Evolutionary conservation across 2,888 invertebrate species (phyloP), one percentile per base, ranked within the genome.

Genomic region (Drosophila conformis): DNA sequence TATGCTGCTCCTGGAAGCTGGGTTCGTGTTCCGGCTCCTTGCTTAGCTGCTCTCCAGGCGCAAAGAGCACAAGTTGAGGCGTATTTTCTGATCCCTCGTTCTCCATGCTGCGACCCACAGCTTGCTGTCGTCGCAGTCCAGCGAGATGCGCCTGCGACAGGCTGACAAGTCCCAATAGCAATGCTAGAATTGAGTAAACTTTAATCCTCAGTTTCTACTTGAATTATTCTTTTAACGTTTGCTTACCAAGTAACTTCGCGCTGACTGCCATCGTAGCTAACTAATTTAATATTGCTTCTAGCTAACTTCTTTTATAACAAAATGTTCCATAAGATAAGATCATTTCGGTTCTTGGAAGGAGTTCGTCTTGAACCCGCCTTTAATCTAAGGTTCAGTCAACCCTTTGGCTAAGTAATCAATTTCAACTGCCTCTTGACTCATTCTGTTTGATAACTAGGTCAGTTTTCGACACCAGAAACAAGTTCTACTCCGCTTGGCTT

Each of bases 21-120:
- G 72, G 56, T 4, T 75, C 78, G 1, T 18, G 61, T 3, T 84
- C 79, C 2, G 31, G 36, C 3, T 76, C 72, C 51, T 69, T 69
- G 31, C 68, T 73, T 1, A 76, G 51, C 21, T 80, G 73, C 5
- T 83, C 89, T 10, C 78, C 71, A 0, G 83, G 85, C 2, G 91
- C 68, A 36, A 82, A 90, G 0, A 90, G 75, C 5, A 90, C 60
- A 46, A 89, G 70, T 65, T 90, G 91, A 0, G 84, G 76, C 0
- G 62, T 48, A 40, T 29, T 61, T 0, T 66, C 83, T 5, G 68
- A 11, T 4, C 4, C 38, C 6, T 73, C 62, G 0, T 13, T 7
- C 0, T 76, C 80, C 18, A 67, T 64, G 69, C 76, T 82, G 0
- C 90, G 87, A 2, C 76, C 88, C 4, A 79, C 29, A 4, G 60